Evolutionary conservation across 2,888 invertebrate genomes (phyloP).

Genomic region (Uloborus plumipes): DNA sequence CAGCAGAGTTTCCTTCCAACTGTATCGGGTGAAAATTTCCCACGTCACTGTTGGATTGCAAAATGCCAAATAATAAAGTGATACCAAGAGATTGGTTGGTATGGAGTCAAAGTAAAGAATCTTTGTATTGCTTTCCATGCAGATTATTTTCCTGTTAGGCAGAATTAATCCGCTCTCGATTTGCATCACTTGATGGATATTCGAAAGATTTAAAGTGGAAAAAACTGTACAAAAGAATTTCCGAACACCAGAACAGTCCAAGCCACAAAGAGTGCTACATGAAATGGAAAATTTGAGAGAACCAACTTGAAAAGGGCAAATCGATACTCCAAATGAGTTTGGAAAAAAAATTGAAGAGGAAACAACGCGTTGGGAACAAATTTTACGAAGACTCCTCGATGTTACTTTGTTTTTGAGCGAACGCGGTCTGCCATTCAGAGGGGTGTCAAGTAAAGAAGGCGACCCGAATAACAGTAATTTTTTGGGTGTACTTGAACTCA

Average conservation of each 20-base stretch:
- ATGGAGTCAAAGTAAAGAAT: too few relatives aligned
- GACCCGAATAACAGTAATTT: constrained; percentile 53
- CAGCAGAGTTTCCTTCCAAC: too few relatives aligned
- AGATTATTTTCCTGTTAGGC: too few relatives aligned
- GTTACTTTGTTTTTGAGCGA: constrained; percentile 17
- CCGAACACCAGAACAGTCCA: not conserved
- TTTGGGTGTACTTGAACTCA: constrained; percentile 33
- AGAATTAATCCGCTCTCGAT: too few relatives aligned
- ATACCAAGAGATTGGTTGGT: too few relatives aligned
- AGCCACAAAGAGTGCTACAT: not conserved
- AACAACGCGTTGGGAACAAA: not conserved
- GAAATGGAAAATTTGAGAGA: not conserved
- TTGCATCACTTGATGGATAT: too few relatives aligned
- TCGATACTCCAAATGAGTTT: not conserved
- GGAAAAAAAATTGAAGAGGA: not conserved
- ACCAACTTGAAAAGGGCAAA: not conserved
- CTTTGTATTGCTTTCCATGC: too few relatives aligned
- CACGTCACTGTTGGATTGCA: too few relatives aligned
- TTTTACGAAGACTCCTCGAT: constrained; percentile 38
- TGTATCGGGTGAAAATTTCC: too few relatives aligned
- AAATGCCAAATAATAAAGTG: too few relatives aligned
- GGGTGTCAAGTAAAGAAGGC: constrained; percentile 38
- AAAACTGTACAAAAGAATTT: not conserved
- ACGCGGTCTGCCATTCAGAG: constrained; percentile 58
- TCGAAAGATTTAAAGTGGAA: too few relatives aligned